Evolutionary conservation across 2,888 invertebrate species (phyloP), one percentile per base, ranked within the genome.

Genomic region (Liopterus haemorrhoidalis): DNA sequence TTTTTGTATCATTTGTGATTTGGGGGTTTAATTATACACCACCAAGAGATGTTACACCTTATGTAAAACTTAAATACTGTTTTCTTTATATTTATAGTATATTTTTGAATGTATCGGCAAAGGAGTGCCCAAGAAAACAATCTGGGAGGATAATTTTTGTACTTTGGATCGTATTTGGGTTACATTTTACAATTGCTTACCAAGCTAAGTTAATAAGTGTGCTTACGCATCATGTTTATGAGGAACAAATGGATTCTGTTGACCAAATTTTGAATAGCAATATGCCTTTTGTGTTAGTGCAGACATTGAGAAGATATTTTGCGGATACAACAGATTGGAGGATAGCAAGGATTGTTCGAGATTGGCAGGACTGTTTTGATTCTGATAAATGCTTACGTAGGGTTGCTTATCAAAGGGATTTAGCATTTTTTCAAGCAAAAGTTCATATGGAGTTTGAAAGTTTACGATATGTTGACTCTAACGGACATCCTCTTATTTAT

Each of bases 121-220:
- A 46, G 31, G 14, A 41, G 35, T 45, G 55, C 16, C 63, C 64
- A 4, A 55, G 43, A 52, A 54, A 57, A 0, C 38, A 39, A 3
- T 48, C 39, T 15, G 45, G 52, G 1, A 49, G 63, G 16, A 47
- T 55, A 12, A 44, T 61, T 19, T 53, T 59, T 27, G 42, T 56
- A 0, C 18, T 58, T 28, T 54, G 60, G 47, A 44, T 57, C 5
- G 28, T 59, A 9, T 59, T 60, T 40, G 52, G 54, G 11, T 40
- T 62, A 2, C 56, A 57, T 38, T 51, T 57, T 4, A 54, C 58
- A 30, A 53, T 54, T 9, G 47, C 56, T 4, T 64, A 59, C 38
- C 54, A 58, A 19, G 57, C 58, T 3, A 57, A 54, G 31, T 59
- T 78, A 5, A 58, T 58, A 1, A 62, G 59, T 33, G 54, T 59